These are phyloP conservation scores for Tiliqua scincoides DNA, from an alignment of 2,113 vertebrate species.

Conservation along the genomic window DNA sequence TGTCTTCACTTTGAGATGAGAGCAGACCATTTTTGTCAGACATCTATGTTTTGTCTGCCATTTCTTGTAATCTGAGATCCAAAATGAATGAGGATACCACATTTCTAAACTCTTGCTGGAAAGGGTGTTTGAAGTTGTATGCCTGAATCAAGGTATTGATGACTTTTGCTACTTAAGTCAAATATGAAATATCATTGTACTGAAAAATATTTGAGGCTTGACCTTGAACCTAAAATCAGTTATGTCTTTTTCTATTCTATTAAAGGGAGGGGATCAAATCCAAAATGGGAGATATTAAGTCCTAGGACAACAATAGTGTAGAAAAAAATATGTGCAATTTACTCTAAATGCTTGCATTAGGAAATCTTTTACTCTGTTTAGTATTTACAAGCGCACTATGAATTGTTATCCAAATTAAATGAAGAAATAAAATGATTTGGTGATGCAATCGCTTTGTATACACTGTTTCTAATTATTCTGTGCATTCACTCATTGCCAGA, in stretches of 20 bases:
- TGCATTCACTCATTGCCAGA: conserved; percentile 12
- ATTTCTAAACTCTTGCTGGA: neutral
- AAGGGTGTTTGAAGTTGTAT: neutral
- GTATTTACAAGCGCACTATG: conserved; percentile 33
- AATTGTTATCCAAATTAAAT: conserved; percentile 43
- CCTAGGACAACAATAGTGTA: conserved; percentile 21
- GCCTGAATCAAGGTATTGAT: neutral
- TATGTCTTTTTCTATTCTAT: neutral
- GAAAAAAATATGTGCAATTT: conserved; percentile 1
- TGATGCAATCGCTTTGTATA: conserved; percentile 41
- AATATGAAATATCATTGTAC: conserved; percentile 21
- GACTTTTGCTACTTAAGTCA: conserved; percentile 22
- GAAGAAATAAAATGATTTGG: conserved; percentile 52
- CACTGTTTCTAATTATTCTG: conserved; percentile 19
- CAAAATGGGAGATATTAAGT: neutral
- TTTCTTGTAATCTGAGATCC: neutral
- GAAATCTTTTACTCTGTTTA: conserved; percentile 31
- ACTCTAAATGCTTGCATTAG: neutral
- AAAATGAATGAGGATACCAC: neutral
- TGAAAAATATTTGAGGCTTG: neutral
- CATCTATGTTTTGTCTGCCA: neutral
- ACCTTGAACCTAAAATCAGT: conserved; percentile 19
- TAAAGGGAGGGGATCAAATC: neutral
- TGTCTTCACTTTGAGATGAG: neutral
- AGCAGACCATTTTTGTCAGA: neutral